Evolutionary conservation across 2,113 vertebrate genomes (phyloP), one percentile per base, ranked within the genome.

Genomic region (Apeltes quadracus): DNA sequence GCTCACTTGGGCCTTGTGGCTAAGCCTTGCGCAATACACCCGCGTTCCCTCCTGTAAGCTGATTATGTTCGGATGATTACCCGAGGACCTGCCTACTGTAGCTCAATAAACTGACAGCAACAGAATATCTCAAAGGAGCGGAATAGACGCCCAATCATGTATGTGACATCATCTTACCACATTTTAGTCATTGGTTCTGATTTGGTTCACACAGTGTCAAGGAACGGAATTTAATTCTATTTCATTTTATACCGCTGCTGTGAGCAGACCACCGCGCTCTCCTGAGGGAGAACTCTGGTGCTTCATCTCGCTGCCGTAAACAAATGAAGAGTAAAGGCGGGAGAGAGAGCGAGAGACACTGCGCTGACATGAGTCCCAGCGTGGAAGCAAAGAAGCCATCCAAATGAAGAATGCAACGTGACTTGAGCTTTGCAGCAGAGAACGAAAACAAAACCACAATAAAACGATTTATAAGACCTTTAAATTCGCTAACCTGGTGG

Each of bases 31-130:
- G 75, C 83, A 78, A 54, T 58, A 67, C 79, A 67, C 44, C 69
- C 71, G 36, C 70, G 56, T 75, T 80, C 71, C 34, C 34, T 70
- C 18, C n/a, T 65, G 25, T 76, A 84, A 83, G 77, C 64, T 56
- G 72, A 78, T 87, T 81, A 82, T 71, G 53, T 70, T 46, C 59
- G 64, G 76, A 81, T 44, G 56, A 85, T 83, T 77, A 64, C 61
- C 56, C 64, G 54, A 66, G 34, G 15, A 74, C 56, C 29, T 14
- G 14, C 73, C 16, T 46, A 36, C 36, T 38, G 6, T 23, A 69
- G 61, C 73, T 51, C 39, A 7, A n/a, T n/a, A n/a, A n/a, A n/a
- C n/a, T n/a, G n/a, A n/a, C n/a, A n/a, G n/a, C n/a, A n/a, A n/a
- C n/a, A n/a, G n/a, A n/a, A n/a, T n/a, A n/a, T n/a, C n/a, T 7